Base-by-base conservation (phyloP, 2,113 vertebrate genomes). In the Uropsilus gracilis region DNA sequence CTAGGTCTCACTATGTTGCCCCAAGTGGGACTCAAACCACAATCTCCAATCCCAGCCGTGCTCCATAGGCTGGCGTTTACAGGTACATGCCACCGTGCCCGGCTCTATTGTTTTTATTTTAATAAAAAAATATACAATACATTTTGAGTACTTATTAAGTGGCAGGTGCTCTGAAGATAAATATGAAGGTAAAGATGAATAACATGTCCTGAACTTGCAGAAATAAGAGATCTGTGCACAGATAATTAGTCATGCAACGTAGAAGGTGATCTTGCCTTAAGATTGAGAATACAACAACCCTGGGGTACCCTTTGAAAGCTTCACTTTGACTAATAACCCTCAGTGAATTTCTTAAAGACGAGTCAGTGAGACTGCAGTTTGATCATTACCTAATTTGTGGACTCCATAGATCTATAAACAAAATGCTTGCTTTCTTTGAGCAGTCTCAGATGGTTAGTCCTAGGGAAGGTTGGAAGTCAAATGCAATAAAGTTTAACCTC, bases 101-200 rank as follows among this genome's bases (percentile, higher is more conserved):
- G n/a, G n/a, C n/a, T n/a, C n/a, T n/a, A n/a, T n/a, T n/a, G n/a
- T n/a, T n/a, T n/a, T n/a, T n/a, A n/a, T n/a, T n/a, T n/a, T n/a
- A n/a, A n/a, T n/a, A n/a, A n/a, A n/a, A n/a, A n/a, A n/a, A n/a
- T n/a, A n/a, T n/a, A n/a, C n/a, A n/a, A 30, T 78, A 71, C 71
- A 59, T 94, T 94, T 93, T 64, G 61, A 89, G 37, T 66, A 32
- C 72, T 76, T 83, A 37, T 28, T 83, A 84, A 81, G 30, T 72
- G 68, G 14, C 50, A 46, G 77, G 30, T 77, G 39, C 20, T 78
- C 55, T 94, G 71, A 90, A 84, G 46, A 53, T 20, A 42, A 30
- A 64, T 30, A 16, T 64, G 63, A 13, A 61, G 53, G 22, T 85
- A 88, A 85, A 88, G 64, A 77, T 92, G 39, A 94, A 76, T 71